These are phyloP conservation scores for Tachina grossa DNA, from an alignment of 2,888 invertebrate species.

Conservation along the genomic window DNA sequence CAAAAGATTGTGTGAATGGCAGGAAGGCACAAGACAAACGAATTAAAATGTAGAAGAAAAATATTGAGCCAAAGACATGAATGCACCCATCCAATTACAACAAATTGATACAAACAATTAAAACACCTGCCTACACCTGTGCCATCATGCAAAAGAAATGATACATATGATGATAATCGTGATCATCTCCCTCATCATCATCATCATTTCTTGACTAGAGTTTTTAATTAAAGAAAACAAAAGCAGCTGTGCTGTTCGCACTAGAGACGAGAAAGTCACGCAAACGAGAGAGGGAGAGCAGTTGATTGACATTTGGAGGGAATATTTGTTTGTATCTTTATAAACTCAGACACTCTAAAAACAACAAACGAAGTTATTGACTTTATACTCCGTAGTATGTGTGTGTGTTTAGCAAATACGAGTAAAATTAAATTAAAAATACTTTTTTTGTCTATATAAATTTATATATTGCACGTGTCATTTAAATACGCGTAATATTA, in stretches of 20 bases:
- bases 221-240: slow-evolving; percentile 5
- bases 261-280: background rate
- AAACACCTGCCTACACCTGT: slow-evolving; percentile 77
- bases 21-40: slow-evolving; percentile 72
- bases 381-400: background rate
- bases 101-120: slow-evolving; percentile 66
- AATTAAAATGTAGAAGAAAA: slow-evolving; percentile 24
- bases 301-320: slow-evolving; percentile 18
- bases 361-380: background rate
- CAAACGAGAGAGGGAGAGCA: background rate
- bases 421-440: slow-evolving; percentile 14
- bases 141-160: slow-evolving; percentile 50
- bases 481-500: background rate
- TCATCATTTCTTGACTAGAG: slow-evolving; percentile 1
- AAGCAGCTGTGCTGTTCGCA: slow-evolving; percentile 23
- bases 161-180: slow-evolving; percentile 39
- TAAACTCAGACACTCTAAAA: slow-evolving; percentile 14
- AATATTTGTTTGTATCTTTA: slow-evolving; percentile 10
- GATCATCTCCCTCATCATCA: slow-evolving; percentile 36
- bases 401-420: slow-evolving; percentile 7
- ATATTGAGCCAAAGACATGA: slow-evolving; percentile 17
- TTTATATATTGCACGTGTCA: slow-evolving; percentile 20
- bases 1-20: slow-evolving; percentile 44
- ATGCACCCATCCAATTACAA: slow-evolving; percentile 43
- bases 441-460: slow-evolving; percentile 17